Conservation (phyloP, 2,113 vertebrate genomes). For the Rhagologus leucostigma region DNA sequence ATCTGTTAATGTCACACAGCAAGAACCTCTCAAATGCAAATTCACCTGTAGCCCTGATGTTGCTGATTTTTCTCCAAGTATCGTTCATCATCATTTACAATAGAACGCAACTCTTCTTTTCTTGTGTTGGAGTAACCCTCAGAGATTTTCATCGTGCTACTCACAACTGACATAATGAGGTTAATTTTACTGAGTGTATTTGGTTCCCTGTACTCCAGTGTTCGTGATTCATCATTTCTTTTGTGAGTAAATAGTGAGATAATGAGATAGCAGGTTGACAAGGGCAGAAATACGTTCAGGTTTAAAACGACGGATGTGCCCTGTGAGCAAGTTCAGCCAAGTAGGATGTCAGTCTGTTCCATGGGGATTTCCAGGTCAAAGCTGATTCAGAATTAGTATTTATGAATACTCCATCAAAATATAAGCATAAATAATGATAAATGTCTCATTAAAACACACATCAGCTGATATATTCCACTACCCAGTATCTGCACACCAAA, state of each 20-base stretch:
- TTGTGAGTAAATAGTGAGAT: constrained; percentile 54
- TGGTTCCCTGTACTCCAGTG: not conserved
- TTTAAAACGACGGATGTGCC: not conserved
- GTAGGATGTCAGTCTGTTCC: not conserved
- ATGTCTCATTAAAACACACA: not conserved
- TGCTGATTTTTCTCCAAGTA: not conserved
- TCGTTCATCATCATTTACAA: not conserved
- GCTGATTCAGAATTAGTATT: constrained; percentile 50
- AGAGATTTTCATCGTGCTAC: not conserved
- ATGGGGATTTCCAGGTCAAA: constrained; percentile 45
- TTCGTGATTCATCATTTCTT: constrained; percentile 45
- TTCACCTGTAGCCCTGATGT: not conserved
- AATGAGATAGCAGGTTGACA: constrained; percentile 43
- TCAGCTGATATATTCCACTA: not conserved
- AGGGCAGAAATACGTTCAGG: constrained; percentile 14
- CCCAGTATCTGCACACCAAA: not conserved
- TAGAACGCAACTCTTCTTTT: not conserved
- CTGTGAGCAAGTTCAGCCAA: constrained; percentile 26
- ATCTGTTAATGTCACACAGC: not conserved
- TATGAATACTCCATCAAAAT: constrained; percentile 20
- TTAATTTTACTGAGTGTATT: constrained; percentile 33
- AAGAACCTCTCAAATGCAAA: not conserved
- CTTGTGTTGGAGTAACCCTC: not conserved
- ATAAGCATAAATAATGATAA: not conserved
- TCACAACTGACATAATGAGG: constrained; percentile 26